Base-by-base conservation (phyloP, 2,888 invertebrate species). In the Thymelicus sylvestris region DNA sequence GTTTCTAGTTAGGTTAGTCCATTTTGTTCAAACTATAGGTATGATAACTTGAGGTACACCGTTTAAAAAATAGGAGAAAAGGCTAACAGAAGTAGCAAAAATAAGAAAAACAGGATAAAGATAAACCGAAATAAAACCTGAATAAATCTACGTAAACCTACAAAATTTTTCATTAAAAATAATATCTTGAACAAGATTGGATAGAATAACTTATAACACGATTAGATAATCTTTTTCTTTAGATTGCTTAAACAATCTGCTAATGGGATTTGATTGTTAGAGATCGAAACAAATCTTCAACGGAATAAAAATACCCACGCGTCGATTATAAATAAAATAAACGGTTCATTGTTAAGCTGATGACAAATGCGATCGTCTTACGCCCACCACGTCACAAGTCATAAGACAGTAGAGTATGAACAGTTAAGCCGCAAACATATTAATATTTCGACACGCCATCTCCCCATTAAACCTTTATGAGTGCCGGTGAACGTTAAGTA, bases 391-490 rank as follows among this genome's bases (percentile, higher is more conserved):
- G 12, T 71, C 31, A 72, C 71, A 75, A 82, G 83, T 87, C 80
- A 84, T 83, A 84, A 80, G 82, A 79, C 78, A 79, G 80, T 82
- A 83, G 31, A 83, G 84, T 83, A 84, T 76, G 75, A 78, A 81
- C 83, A 83, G 84, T 85, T 86, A 85, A 81, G 80, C 86, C 83
- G 83, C 86, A 85, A 85, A 86, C 83, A 85, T 87, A 88, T 89
- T 88, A 88, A 88, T 90, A 88, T 90, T 91, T 88, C 85, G 86
- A 89, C 90, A 90, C 89, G 89, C 85, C 82, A 87, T 85, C 85
- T 87, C 83, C 86, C 86, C 81, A 90, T 92, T 89, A 92, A 88
- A 87, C 86, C 85, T 87, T 86, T 89, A 90, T 85, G 81, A 85
- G 78, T 78, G 80, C 81, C 78, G 82, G 62, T 76, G 81, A 81